Evolutionary conservation across 30 jellyfish, hydroid and myxozoan genomes (phyloP).

Genomic region (Pelagia noctiluca): DNA sequence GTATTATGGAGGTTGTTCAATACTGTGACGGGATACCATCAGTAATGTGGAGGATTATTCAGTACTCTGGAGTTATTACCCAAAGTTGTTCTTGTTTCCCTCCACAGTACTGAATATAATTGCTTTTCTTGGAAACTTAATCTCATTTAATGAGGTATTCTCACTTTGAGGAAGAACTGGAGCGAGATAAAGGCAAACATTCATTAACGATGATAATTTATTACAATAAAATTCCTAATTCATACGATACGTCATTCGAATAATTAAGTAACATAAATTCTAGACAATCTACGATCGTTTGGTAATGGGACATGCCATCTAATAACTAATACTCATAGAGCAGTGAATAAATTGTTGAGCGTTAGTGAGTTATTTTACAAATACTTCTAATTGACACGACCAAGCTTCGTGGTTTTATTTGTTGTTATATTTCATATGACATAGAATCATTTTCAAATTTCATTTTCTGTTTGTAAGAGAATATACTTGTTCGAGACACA

Average conservation of each 20-base stretch:
- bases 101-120: too few relatives aligned
- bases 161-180: background rate
- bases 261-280: background rate
- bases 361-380: slow-evolving; percentile 28
- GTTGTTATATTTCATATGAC: too few relatives aligned
- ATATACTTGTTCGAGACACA: too few relatives aligned
- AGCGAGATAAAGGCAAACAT: background rate
- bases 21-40: too few relatives aligned
- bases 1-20: too few relatives aligned
- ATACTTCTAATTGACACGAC: background rate
- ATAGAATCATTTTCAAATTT: too few relatives aligned
- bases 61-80: too few relatives aligned
- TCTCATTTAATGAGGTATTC: background rate
- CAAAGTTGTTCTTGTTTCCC: too few relatives aligned
- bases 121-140: background rate
- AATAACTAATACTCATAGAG: slow-evolving; percentile 32
- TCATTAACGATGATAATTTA: background rate
- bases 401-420: background rate
- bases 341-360: background rate
- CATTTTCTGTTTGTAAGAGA: too few relatives aligned
- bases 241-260: slow-evolving; percentile 16
- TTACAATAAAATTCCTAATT: background rate
- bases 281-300: background rate
- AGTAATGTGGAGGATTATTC: too few relatives aligned
- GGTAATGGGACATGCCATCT: slow-evolving; percentile 21